Base-by-base conservation (phyloP, 2,888 invertebrate genomes). In the Tupiocoris notatus region DNA sequence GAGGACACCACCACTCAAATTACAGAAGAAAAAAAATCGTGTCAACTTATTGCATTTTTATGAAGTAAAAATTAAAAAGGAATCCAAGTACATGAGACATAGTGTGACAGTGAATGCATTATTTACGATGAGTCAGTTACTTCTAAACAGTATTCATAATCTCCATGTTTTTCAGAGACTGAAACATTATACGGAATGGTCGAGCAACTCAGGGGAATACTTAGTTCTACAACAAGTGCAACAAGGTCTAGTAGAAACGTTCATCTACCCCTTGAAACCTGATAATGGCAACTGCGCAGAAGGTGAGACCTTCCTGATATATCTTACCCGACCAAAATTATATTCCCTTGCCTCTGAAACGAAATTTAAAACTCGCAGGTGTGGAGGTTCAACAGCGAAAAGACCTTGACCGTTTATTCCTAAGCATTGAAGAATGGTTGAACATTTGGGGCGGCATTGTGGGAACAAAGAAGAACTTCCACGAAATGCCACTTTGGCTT, bases 111-210 rank as follows among this genome's bases (percentile, higher is more conserved):
- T n/a, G n/a, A n/a, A n/a, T n/a, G n/a, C n/a, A n/a, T n/a, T n/a
- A n/a, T n/a, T n/a, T n/a, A n/a, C n/a, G n/a, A n/a, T n/a, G n/a
- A n/a, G n/a, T n/a, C n/a, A n/a, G n/a, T n/a, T n/a, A n/a, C n/a
- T n/a, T n/a, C n/a, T n/a, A n/a, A n/a, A n/a, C n/a, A n/a, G n/a
- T n/a, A n/a, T n/a, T 39, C 12, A 12, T 3, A 39, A 39, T 39
- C 12, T 39, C 3, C 12, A 12, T 12, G 39, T 3, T 39, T 80
- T 79, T 12, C 81, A 86, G 86, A 83, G 85, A 80, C 84, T 91
- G 82, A 88, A 91, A 76, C 90, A 91, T 84, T 92, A 91, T 83
- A 90, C 91, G 63, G 91, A 91, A 83, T 92, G 91, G 91, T 90
- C 91, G 70, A 86, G 86, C 79, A 90, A 90, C 84, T 90, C 90